Conservation (phyloP, 2,797 vertebrate genomes). For the Manis javanica region DNA sequence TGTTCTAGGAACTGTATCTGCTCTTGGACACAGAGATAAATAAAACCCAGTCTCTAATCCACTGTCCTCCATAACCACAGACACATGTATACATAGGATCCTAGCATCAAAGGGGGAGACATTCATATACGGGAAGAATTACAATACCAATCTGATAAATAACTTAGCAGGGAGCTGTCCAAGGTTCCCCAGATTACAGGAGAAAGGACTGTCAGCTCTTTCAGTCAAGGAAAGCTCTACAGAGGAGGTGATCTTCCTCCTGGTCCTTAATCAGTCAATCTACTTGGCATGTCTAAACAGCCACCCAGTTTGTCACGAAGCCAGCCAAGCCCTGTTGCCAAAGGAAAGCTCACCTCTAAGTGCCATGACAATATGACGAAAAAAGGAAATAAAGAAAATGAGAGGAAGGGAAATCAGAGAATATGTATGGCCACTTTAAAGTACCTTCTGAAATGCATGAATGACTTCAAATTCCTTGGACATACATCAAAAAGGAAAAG, state of each 20-base stretch:
- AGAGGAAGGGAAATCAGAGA: background rate
- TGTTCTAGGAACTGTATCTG: background rate
- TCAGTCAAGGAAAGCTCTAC: background rate
- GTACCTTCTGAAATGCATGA: background rate
- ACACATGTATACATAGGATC: background rate
- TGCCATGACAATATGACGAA: background rate
- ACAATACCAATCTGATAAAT: background rate
- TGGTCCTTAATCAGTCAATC: background rate
- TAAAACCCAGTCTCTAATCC: background rate
- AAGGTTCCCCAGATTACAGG: background rate
- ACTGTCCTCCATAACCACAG: background rate
- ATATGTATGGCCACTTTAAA: background rate
- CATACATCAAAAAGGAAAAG: background rate
- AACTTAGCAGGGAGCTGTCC: background rate
- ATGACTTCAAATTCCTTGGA: background rate
- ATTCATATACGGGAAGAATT: background rate
- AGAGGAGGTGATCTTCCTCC: background rate
- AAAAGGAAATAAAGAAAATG: background rate
- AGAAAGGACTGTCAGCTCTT: background rate
- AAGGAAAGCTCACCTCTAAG: background rate
- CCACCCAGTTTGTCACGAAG: background rate
- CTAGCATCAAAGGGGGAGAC: background rate
- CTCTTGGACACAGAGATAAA: background rate
- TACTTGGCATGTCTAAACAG: background rate
- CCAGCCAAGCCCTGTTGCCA: background rate